Evolutionary conservation across 2,113 vertebrate genomes (phyloP), one percentile per base, ranked within the genome.

Genomic region (Hymenochirus boettgeri): DNA sequence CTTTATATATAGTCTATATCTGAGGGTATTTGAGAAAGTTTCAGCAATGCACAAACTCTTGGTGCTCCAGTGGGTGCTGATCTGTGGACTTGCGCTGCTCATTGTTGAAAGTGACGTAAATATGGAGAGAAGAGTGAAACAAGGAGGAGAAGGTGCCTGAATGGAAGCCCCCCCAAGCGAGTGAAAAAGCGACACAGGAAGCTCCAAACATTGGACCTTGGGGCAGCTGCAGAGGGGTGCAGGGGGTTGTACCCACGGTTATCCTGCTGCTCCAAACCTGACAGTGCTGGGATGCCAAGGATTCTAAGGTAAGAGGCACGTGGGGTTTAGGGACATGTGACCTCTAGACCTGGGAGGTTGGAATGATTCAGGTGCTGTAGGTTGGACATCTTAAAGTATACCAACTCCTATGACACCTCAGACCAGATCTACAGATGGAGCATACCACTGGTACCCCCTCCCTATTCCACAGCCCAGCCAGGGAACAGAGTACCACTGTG

Each of bases 161-260:
- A 95, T 72, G 95, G 95, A 71, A 94, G 82, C 80, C 79, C 91
- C 72, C 95, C 95, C 62, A 87, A 87, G 76, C 89, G 94, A 75
- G 86, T 98, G 79, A 95, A 92, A 80, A 95, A 92, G 83, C 87
- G 93, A 48, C 94, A 97, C 59, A 75, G 94, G 78, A 91, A 93
- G 75, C 72, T 90, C 79, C 73, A 85, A 79, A 74, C 82, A 65
- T 71, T 90, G 75, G 80, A 91, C 77, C 92, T 92, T 79, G 85
- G 87, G 55, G 81, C 79, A 79, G 82, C 72, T 62, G 84, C 82
- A 70, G 89, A 78, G 29, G 92, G 93, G 61, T 97, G 94, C 79
- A 89, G 90, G 61, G 87, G 84, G 81, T 82, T 96, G 78, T 97
- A 94, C 73, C 93, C 93, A 0, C 90, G 95, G 5, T 84, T 94